Evolutionary conservation across 2,113 vertebrate genomes (phyloP).

Genomic region (Scomber japonicus): DNA sequence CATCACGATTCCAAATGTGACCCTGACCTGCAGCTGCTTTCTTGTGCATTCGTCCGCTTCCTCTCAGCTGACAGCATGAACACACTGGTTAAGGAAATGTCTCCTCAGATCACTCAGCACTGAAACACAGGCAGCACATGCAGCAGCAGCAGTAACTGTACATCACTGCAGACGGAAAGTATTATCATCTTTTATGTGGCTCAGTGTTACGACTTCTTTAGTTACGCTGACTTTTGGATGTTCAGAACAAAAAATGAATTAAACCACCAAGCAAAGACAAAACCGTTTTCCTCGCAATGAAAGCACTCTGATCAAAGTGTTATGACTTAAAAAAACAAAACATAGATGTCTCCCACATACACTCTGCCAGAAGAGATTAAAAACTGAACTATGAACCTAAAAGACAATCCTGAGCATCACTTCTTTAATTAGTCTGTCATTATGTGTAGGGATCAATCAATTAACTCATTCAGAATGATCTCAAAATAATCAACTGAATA

Average conservation of each 20-base stretch:
- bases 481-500: too few species aligned
- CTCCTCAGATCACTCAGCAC: conserved; percentile 54
- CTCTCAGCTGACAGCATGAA: conserved; percentile 68
- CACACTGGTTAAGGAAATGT: conserved; percentile 36
- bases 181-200: conserved; percentile 34
- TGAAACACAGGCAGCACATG: neutral
- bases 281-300: neutral
- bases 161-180: conserved; percentile 22
- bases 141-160: conserved; percentile 32
- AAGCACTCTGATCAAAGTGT: neutral
- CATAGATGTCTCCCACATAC: neutral
- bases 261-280: conserved; percentile 14
- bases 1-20: conserved; percentile 38
- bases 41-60: conserved; percentile 55
- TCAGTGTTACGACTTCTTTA: conserved; percentile 48
- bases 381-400: neutral
- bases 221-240: neutral
- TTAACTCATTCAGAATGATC: neutral
- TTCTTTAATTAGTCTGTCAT: neutral
- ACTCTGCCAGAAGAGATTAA: neutral
- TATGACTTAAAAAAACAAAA: neutral
- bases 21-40: conserved; percentile 70
- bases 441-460: neutral
- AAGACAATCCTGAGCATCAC: neutral
- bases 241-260: conserved; percentile 12